Percentiles rank a stretch among this genome's conserved stretches.
Evolutionary conservation across 2,113 vertebrate species (phyloP).

Genomic region (Rhinopomastus cyanomelas): DNA sequence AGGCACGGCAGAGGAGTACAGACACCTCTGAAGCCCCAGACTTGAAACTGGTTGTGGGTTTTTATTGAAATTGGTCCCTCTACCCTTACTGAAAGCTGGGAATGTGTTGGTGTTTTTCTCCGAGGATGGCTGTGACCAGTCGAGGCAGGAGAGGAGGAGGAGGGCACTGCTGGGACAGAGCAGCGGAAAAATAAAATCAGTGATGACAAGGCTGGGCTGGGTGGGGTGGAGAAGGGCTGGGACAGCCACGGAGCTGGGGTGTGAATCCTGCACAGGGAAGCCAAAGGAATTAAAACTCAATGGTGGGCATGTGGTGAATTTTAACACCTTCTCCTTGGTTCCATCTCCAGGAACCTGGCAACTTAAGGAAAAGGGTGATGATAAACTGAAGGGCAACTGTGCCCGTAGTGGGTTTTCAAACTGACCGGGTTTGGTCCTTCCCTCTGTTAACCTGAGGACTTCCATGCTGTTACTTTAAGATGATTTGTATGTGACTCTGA

Average conservation of each 20-base stretch:
- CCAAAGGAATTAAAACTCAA: conserved; percentile 19
- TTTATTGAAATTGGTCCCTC: background rate
- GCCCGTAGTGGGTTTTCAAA: background rate
- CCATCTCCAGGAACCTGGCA: background rate
- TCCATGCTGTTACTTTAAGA: conserved; percentile 13
- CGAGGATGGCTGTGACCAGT: background rate
- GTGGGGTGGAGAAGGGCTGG: conserved; percentile 16
- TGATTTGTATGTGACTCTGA: background rate
- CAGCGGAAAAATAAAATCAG: conserved; percentile 15
- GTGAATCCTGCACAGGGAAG: background rate
- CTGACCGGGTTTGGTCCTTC: background rate
- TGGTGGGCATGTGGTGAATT: background rate
- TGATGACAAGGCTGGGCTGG: conserved; percentile 11
- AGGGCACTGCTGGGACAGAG: background rate
- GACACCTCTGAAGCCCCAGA: background rate
- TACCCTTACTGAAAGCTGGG: background rate
- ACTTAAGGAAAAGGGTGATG: background rate
- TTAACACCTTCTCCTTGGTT: background rate
- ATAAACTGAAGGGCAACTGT: background rate
- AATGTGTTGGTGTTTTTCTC: background rate
- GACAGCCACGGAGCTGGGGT: background rate
- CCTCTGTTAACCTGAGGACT: background rate
- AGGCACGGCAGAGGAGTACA: background rate
- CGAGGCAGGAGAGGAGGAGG: background rate
- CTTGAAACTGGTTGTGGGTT: background rate